These are phyloP conservation scores for Psilanteris sp. DNA, from an alignment of 1,140 invertebrate genomes.

Conservation along the genomic window DNA sequence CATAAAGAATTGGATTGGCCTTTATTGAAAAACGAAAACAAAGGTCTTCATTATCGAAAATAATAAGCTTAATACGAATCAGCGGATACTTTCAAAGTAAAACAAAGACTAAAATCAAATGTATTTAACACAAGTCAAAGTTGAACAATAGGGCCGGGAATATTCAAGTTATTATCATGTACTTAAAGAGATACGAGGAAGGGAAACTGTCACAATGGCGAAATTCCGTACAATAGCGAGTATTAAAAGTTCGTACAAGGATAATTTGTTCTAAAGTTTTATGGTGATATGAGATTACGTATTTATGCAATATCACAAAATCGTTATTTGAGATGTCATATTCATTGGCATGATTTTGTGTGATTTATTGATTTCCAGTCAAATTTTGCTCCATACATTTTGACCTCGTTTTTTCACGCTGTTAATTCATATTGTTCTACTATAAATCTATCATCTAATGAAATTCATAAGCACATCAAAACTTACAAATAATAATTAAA, in stretches of 20 bases:
- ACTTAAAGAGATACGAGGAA: constrained; percentile 51
- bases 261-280: constrained; percentile 54
- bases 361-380: constrained; percentile 6
- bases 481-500: too few species aligned
- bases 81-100: constrained; percentile 15
- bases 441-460: too few species aligned
- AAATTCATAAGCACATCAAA: too few species aligned
- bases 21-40: not conserved
- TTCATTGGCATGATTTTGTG: not conserved
- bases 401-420: not conserved
- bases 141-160: constrained; percentile 40
- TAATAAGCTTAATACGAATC: constrained; percentile 36
- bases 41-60: constrained; percentile 7
- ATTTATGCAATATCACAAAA: constrained; percentile 34
- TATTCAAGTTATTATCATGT: constrained; percentile 48
- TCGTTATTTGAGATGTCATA: constrained; percentile 32
- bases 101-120: constrained; percentile 39
- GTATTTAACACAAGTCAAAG: constrained; percentile 34
- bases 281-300: constrained; percentile 43
- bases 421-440: too few species aligned
- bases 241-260: constrained; percentile 53
- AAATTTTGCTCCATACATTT: not conserved
- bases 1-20: not conserved
- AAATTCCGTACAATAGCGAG: constrained; percentile 48
- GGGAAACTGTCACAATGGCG: constrained; percentile 42